Conservation (phyloP, 2,797 vertebrate genomes). For the Mormyrops boulengeri region DNA sequence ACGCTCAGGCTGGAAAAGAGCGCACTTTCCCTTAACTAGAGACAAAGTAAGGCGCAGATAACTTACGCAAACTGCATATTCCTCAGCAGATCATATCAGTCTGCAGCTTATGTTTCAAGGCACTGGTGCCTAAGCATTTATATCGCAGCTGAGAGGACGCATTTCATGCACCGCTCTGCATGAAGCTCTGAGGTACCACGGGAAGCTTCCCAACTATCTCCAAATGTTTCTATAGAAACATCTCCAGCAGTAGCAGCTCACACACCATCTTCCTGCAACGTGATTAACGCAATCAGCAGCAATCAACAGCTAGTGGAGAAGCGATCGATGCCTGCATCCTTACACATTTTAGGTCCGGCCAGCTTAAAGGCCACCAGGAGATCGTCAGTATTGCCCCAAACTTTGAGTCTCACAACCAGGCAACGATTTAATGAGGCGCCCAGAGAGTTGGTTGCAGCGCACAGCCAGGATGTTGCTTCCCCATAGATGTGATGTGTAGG, state of each 20-base stretch:
- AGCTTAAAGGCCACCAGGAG: not conserved
- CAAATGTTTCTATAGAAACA: slow-evolving; percentile 60
- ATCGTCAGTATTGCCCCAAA: not conserved
- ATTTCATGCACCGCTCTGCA: not conserved
- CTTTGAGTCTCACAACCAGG: not conserved
- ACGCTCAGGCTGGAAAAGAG: not conserved
- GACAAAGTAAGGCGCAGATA: too few species aligned
- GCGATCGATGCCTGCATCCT: not conserved
- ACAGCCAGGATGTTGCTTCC: slow-evolving; percentile 34
- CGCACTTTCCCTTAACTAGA: not conserved
- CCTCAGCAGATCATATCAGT: not conserved
- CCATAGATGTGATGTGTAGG: slow-evolving; percentile 24
- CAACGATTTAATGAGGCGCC: slow-evolving; percentile 56
- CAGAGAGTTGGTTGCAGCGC: slow-evolving; percentile 45
- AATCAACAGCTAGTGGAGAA: not conserved
- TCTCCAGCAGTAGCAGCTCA: not conserved
- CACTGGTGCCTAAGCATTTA: not conserved
- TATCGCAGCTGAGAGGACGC: not conserved
- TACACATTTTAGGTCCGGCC: not conserved
- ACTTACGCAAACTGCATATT: not conserved
- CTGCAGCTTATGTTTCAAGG: not conserved
- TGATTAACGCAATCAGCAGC: not conserved
- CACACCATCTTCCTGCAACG: not conserved
- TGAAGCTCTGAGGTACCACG: slow-evolving; percentile 34
- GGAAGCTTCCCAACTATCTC: slow-evolving; percentile 50